Percentiles rank a stretch among this genome's conserved stretches.
Conservation (phyloP, 2,113 vertebrate genomes). For the Pterocles gutturalis region DNA sequence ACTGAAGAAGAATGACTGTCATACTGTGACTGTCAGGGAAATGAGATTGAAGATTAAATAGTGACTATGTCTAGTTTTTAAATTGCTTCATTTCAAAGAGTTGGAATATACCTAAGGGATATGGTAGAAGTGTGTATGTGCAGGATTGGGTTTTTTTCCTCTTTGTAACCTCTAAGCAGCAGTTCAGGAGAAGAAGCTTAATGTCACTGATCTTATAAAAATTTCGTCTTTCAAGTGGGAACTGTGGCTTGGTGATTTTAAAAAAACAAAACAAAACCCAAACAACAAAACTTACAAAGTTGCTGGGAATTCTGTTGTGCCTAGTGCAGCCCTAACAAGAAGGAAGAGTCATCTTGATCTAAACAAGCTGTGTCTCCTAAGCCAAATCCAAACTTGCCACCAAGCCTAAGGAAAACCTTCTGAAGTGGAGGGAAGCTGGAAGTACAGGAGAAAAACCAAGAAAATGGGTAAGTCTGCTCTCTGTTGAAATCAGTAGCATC, state of each 20-base stretch:
- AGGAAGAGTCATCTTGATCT: background rate
- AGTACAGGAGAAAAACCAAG: background rate
- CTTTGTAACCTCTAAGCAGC: background rate
- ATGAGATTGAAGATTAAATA: background rate
- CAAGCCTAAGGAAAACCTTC: background rate
- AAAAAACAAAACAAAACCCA: background rate
- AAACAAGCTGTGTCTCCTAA: background rate
- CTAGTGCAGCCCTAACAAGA: background rate
- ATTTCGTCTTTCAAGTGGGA: background rate
- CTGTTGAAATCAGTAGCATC: background rate
- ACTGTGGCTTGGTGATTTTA: background rate
- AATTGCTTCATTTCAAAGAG: background rate
- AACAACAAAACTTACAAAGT: background rate
- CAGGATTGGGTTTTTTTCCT: background rate
- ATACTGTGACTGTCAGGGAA: background rate
- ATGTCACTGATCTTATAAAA: background rate
- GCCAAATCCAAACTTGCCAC: background rate
- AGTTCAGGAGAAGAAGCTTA: background rate
- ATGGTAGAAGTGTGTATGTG: background rate
- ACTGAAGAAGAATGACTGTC: background rate
- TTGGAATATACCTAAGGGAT: background rate
- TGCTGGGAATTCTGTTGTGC: background rate
- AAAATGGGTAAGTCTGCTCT: background rate
- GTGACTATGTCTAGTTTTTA: background rate
- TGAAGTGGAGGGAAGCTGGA: background rate